Evolutionary conservation across 2,888 invertebrate genomes (phyloP).

Genomic region (Himalopsyche kuldschensis): DNA sequence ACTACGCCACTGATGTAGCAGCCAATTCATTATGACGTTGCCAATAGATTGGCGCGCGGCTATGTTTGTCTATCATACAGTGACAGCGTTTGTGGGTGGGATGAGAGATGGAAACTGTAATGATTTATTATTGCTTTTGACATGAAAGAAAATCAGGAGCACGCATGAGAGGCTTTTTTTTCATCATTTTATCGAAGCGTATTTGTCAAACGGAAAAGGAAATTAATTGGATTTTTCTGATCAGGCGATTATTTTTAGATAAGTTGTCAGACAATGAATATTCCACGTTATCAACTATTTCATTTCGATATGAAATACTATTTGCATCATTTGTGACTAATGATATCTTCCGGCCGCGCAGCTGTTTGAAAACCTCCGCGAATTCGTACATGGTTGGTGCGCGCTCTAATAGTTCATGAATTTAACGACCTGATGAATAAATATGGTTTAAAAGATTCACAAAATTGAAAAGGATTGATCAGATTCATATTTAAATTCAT

Average conservation of each 20-base stretch:
- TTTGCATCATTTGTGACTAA: too few relatives aligned
- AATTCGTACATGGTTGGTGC: too few relatives aligned
- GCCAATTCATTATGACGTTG: slow-evolving; percentile 11
- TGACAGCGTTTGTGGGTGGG: neutral
- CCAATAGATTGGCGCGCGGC: neutral
- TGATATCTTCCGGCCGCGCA: too few relatives aligned
- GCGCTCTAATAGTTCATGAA: too few relatives aligned
- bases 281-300: too few relatives aligned
- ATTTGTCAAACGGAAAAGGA: neutral
- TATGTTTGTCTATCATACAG: neutral
- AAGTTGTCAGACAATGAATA: too few relatives aligned
- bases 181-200: neutral
- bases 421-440: too few relatives aligned
- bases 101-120: neutral
- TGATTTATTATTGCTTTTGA: neutral
- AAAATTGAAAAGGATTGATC: too few relatives aligned
- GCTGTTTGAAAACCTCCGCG: too few relatives aligned
- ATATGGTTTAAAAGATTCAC: too few relatives aligned
- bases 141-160: neutral
- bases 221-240: neutral
- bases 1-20: neutral
- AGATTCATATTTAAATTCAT: too few relatives aligned
- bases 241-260: neutral
- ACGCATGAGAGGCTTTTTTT: neutral
- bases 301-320: too few relatives aligned